Evolutionary conservation across 2,888 invertebrate genomes (phyloP), one percentile per base, ranked within the genome.

Genomic region (Phyto melanocephala): DNA sequence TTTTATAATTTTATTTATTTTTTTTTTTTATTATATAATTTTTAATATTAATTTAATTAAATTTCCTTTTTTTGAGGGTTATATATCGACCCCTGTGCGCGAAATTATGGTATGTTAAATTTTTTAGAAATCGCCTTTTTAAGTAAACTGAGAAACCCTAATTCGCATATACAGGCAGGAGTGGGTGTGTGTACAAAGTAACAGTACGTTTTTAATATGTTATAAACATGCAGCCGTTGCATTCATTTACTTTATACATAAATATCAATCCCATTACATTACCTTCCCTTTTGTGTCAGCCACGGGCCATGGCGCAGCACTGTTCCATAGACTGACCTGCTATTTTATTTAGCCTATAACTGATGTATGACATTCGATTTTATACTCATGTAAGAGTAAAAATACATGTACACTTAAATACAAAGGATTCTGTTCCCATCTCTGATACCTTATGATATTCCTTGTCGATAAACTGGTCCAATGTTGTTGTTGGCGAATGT

Each of bases 321-420:
- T 22, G 40, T 47, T 62, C 2, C 28, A 15, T 24, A 2, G 45
- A n/a, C n/a, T n/a, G n/a, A n/a, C 7, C 11, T 20, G 22, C 2
- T 13, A 10, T 54, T 47, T 11, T n/a, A n/a, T n/a, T n/a, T 17
- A 22, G 60, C 56, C 56, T 42, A 70, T 77, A 68, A 63, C 56
- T 81, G 77, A 65, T 74, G 70, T 54, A 42, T 78, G 58, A 74
- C 74, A 78, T 70, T 68, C 68, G 70, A 68, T 70, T 58, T 42
- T 56, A 74, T 67, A 22, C 65, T 76, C 50, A 47, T 50, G 33
- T 60, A 17, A 3, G 37, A 7, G 13, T 47, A 13, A 22, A n/a
- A n/a, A n/a, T n/a, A n/a, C 54, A 42, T 47, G 24, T 20, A 35
- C n/a, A n/a, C n/a, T n/a, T n/a, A 54, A 37, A 37, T 52, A 40